Percentiles rank a stretch among this genome's conserved stretches.
Evolutionary conservation across 2,113 vertebrate species (phyloP).

Genomic region (Zonotrichia leucophrys): DNA sequence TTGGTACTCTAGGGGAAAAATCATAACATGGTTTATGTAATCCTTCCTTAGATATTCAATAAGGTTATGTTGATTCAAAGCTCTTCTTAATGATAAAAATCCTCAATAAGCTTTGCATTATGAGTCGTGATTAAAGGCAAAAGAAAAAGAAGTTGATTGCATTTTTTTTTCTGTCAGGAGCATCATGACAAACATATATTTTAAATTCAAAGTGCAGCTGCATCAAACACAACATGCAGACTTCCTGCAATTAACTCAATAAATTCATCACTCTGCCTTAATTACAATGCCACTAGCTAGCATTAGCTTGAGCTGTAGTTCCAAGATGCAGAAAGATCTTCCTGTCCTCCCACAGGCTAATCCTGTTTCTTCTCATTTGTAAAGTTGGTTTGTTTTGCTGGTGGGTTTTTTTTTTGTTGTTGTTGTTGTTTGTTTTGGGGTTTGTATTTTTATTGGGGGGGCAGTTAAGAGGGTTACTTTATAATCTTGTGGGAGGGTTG

Average conservation of each 20-base stretch:
- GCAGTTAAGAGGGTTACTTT: rapidly evolving
- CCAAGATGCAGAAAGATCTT: neutral
- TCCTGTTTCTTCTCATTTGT: neutral
- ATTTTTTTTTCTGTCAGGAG: neutral
- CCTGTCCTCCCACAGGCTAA: neutral
- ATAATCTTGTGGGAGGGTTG: rapidly evolving
- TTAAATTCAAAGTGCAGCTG: neutral
- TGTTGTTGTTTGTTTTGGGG: neutral
- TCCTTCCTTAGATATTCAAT: neutral
- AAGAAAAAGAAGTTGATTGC: neutral
- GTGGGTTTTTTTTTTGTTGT: rapidly evolving
- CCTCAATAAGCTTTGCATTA: neutral
- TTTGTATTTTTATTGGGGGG: neutral
- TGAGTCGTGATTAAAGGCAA: neutral
- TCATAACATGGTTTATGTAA: neutral
- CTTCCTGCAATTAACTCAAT: neutral
- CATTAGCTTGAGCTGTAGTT: neutral
- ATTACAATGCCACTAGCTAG: neutral
- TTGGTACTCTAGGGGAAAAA: neutral
- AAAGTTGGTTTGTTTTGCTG: neutral
- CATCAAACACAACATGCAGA: neutral
- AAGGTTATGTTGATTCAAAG: neutral
- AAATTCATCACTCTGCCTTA: neutral
- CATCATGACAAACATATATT: neutral
- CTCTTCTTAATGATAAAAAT: neutral